A percentile compares a stretch with the other conserved stretches of the same genome.
Evolutionary conservation across 1,140 invertebrate species (phyloP).

Genomic region (Dreissena rostriformis): DNA sequence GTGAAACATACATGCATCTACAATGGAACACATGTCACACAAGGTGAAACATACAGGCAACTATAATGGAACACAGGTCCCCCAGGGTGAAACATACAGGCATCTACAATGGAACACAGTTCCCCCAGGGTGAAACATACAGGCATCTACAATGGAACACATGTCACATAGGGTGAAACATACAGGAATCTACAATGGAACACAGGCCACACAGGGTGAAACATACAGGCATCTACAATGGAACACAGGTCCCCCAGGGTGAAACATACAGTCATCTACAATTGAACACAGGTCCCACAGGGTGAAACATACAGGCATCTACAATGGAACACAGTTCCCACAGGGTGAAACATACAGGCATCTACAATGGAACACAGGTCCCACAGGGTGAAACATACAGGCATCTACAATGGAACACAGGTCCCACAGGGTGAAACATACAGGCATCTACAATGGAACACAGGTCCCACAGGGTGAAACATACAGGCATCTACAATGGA

Average conservation of each 20-base stretch:
- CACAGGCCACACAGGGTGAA: constrained; percentile 95
- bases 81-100: constrained; percentile 95
- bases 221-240: constrained; percentile 94
- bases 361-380: constrained; percentile 97
- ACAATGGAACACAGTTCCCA: constrained; percentile 96
- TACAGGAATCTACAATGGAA: constrained; percentile 97
- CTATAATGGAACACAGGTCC: constrained; percentile 98
- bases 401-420: constrained; percentile 97
- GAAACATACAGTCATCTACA: constrained; percentile 93
- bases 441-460: constrained; percentile 98
- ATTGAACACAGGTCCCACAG: constrained; percentile 96
- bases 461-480: constrained; percentile 95
- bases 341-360: constrained; percentile 94
- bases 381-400: constrained; percentile 95
- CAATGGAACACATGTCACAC: constrained; percentile 97
- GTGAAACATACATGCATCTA: constrained; percentile 94
- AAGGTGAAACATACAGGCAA: constrained; percentile 94
- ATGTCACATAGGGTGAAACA: constrained; percentile 95
- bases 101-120: constrained; percentile 98
- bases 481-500: constrained; percentile 95
- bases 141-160: constrained; percentile 97
- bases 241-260: constrained; percentile 96
- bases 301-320: constrained; percentile 94
- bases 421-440: constrained; percentile 93
- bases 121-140: constrained; percentile 93